Evolutionary conservation across 2,888 invertebrate genomes (phyloP), one percentile per base, ranked within the genome.

Genomic region (Trichopoda pennipes): DNA sequence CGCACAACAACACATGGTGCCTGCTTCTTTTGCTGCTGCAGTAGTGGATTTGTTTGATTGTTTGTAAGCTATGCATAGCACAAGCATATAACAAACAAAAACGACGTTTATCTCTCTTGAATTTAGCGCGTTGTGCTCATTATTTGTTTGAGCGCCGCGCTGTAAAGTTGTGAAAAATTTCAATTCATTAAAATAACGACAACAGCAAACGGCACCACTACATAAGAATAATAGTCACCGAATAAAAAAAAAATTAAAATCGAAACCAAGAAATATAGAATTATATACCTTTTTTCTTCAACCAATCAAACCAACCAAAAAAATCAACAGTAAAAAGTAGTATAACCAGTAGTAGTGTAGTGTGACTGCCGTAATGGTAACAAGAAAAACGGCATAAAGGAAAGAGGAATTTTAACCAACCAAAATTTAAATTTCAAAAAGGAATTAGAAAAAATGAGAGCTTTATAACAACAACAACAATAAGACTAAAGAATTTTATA

Each of bases 71-170:
- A 64, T 74, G 73, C 53, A 66, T 53, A 51, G 56, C 51, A 61
- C 73, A 74, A 73, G 58, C 64, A 80, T 61, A 68, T 51, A 77
- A 69, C 77, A 83, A 76, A 80, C 70, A 83, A 83, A 79, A 83
- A 77, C 76, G 80, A 83, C 83, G 77, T 83, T 80, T 80, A 83
- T 80, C 80, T 80, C 80, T 83, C 80, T 80, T 83, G 80, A 80
- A 77, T 73, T 76, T 53, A 80, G 77, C 80, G 80, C 80, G 81
- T 72, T 81, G 80, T 86, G 88, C 89, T 89, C 89, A 89, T 89
- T 89, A 89, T 89, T 89, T 88, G 88, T 89, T 88, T 88, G 89
- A 89, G 89, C 89, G 89, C 88, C 89, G 89, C 88, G 89, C 88
- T 89, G 89, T 89, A 88, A 89, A 89, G 89, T 89, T 89, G 89